Evolutionary conservation across 2,888 invertebrate genomes (phyloP), one percentile per base, ranked within the genome.

Genomic region (Hemithea aestivaria): DNA sequence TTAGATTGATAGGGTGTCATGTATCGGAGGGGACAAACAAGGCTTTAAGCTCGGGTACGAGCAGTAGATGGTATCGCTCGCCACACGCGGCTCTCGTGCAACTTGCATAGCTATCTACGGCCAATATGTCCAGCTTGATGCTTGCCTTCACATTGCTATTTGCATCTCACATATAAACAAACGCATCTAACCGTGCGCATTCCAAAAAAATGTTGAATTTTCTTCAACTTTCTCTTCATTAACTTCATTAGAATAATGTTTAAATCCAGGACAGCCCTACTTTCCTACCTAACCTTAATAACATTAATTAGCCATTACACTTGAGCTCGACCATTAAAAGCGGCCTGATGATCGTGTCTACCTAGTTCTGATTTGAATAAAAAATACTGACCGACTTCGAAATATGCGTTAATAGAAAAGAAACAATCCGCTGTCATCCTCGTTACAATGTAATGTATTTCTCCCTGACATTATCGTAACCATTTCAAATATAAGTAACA

Each of bases 11-110:
- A 36, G 30, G 31, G 37, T 29, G 37, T 43, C 40, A 46, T 43
- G 53, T 58, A 52, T 53, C 53, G 54, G 59, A 62, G 57, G 68
- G 66, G 73, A 79, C 81, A 80, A 78, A 82, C 80, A 77, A 75
- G 80, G 77, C 79, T 78, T 80, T 79, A n/a, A 77, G 80, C 73
- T 66, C 56, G 63, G 56, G 55, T 57, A 16, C 16, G 16, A 5
- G 64, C 65, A 54, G 56, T 51, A 69, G 80, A 82, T 81, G 53
- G 58, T 66, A 70, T 82, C 56, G 57, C 73, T 72, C 69, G 69
- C 72, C 51, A 66, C 50, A 61, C 53, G 49, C 52, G 51, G 62
- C 62, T 58, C 56, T 51, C 57, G 51, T 52, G 58, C 51, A 55
- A 31, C 31, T 32, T 35, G 36, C 46, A 21, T 49, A 40, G 51